phyloP scores from a whole-genome alignment of 2,797 vertebrate genomes.

The Alca torda region DNA sequence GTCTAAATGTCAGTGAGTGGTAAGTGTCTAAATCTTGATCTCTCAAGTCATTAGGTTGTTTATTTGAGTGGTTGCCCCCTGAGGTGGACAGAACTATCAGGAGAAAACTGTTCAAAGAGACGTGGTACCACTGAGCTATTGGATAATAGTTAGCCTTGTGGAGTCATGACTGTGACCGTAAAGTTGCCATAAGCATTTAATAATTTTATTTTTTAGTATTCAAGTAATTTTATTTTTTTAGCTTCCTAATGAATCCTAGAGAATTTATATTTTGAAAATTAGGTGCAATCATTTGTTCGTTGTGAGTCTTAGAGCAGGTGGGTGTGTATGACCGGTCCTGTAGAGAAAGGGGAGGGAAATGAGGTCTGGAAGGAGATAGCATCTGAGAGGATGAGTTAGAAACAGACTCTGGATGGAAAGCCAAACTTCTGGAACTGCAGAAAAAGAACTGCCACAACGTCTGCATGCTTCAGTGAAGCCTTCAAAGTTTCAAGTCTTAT shows the following conservation, averaged over 20 bases:
- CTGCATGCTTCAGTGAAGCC: neutral
- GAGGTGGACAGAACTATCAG: constrained; percentile 62
- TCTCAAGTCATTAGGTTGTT: constrained; percentile 39
- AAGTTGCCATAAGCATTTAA: neutral
- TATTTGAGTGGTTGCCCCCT: constrained; percentile 41
- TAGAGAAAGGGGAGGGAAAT: neutral
- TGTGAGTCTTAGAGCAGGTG: neutral
- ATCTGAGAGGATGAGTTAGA: neutral
- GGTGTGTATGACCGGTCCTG: neutral
- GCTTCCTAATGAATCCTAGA: neutral
- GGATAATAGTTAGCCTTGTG: neutral
- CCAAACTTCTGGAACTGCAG: neutral
- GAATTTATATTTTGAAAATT: neutral
- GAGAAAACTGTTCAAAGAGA: constrained; percentile 23
- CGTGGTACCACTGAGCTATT: neutral
- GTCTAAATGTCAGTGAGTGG: constrained; percentile 55
- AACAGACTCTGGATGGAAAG: neutral
- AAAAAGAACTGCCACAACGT: neutral
- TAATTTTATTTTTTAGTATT: neutral
- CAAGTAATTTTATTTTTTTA: neutral
- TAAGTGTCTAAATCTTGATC: constrained; percentile 61
- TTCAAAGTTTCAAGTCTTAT: neutral
- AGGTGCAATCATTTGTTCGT: neutral
- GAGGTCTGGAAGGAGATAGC: neutral
- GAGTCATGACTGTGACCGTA: neutral